These are phyloP conservation scores for Coboldia fuscipes DNA, from an alignment of 1,140 invertebrate species.

Conservation along the genomic window DNA sequence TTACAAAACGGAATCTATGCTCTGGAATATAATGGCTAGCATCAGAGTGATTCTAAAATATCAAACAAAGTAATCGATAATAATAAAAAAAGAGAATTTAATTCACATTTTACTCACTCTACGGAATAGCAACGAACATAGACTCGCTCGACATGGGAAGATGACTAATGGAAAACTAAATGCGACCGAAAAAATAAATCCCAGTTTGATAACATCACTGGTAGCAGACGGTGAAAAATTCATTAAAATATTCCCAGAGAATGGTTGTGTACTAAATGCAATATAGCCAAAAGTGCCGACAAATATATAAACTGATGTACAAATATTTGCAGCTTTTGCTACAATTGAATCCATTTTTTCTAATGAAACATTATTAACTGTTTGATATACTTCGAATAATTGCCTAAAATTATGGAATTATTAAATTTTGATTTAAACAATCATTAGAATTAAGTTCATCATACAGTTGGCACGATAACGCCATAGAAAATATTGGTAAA, in stretches of 20 bases:
- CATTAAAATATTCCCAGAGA: constrained; percentile 76
- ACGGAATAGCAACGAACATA: constrained; percentile 77
- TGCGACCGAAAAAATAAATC: constrained; percentile 84
- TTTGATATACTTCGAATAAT: constrained; percentile 87
- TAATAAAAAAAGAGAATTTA: neutral
- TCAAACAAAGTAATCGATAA: no score
- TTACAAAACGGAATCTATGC: constrained; percentile 54
- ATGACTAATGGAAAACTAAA: constrained; percentile 93
- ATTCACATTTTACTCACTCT: constrained; percentile 33
- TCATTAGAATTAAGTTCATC: no score
- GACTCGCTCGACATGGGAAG: constrained; percentile 83
- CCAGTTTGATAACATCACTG: constrained; percentile 75
- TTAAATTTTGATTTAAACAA: neutral
- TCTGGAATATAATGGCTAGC: constrained; percentile 42
- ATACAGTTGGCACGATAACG: constrained; percentile 84
- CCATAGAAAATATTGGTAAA: constrained; percentile 88
- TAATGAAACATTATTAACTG: constrained; percentile 64
- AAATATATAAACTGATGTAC: constrained; percentile 63
- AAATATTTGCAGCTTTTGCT: constrained; percentile 74
- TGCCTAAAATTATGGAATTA: constrained; percentile 36
- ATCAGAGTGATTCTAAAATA: constrained; percentile 21
- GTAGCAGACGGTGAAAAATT: constrained; percentile 57
- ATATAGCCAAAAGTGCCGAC: constrained; percentile 92
- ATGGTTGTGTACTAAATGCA: constrained; percentile 60
- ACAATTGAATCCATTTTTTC: constrained; percentile 78